phyloP scores from a whole-genome alignment of 2,888 invertebrate species.

The Podabrus alpinus region DNA sequence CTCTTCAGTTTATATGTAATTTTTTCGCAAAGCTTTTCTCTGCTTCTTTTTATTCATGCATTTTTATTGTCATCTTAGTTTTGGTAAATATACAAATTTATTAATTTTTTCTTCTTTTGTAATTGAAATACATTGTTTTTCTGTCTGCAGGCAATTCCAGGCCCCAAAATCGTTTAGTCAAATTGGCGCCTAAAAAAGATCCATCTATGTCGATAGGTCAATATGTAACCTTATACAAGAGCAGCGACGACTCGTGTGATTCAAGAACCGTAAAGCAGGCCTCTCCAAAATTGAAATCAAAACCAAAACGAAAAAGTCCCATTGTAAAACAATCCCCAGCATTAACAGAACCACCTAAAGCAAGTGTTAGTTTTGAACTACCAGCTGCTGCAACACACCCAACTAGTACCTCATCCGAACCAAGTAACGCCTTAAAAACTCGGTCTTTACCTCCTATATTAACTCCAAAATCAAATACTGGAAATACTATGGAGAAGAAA shows the following conservation, averaged over 20 bases:
- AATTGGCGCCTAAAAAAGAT: conserved; percentile 8
- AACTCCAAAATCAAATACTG: conserved; percentile 1
- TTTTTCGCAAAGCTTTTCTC: too few relatives aligned
- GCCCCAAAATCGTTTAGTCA: conserved; percentile 2
- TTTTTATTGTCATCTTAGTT: too few relatives aligned
- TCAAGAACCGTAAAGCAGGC: neutral
- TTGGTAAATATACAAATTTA: too few relatives aligned
- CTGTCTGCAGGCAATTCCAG: conserved; percentile 2
- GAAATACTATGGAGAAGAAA: conserved; percentile 6
- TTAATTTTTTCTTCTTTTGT: neutral
- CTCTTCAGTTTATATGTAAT: too few relatives aligned
- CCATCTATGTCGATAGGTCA: conserved; percentile 19
- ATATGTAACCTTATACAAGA: conserved; percentile 32
- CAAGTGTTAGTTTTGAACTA: neutral
- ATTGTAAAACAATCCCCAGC: neutral
- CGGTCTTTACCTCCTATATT: neutral
- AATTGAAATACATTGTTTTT: neutral
- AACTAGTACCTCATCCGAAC: neutral
- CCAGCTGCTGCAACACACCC: neutral
- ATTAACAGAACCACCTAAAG: neutral
- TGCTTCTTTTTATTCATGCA: too few relatives aligned
- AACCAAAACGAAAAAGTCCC: neutral
- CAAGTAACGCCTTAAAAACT: neutral
- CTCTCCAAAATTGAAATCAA: neutral
- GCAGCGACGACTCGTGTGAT: conserved; percentile 10